Percentiles rank a stretch among this genome's conserved stretches.
Conservation (phyloP, 2,797 vertebrate species). For the Acipenser oxyrinchus region DNA sequence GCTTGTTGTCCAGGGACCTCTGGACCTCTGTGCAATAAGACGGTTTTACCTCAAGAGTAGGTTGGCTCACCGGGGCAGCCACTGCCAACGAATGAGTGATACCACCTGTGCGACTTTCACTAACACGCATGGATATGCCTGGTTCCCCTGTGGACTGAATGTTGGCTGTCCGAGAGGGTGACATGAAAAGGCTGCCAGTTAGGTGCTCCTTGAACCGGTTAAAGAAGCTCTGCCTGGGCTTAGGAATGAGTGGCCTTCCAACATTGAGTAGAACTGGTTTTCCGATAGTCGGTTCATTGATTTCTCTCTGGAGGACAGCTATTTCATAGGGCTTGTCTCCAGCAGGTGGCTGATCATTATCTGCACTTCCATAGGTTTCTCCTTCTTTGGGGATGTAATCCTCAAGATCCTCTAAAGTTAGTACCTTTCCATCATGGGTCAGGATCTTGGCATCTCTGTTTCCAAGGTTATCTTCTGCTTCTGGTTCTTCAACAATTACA, state of each 20-base stretch:
- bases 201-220: constrained; percentile 61
- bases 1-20: constrained; percentile 56
- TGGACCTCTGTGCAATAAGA: constrained; percentile 81
- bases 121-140: constrained; percentile 62
- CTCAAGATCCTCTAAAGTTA: constrained; percentile 85
- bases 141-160: constrained; percentile 45
- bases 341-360: neutral
- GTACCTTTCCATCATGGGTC: constrained; percentile 53
- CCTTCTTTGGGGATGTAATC: constrained; percentile 80
- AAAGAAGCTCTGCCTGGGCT: constrained; percentile 59
- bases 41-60: constrained; percentile 61
- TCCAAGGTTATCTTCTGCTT: constrained; percentile 39
- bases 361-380: constrained; percentile 67
- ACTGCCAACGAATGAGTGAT: constrained; percentile 11
- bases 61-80: constrained; percentile 24
- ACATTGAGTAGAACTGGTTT: constrained; percentile 78
- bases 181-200: constrained; percentile 49
- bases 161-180: constrained; percentile 30
- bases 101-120: constrained; percentile 19
- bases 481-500: constrained; percentile 53
- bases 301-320: constrained; percentile 84
- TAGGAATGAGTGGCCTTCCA: constrained; percentile 47
- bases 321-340: constrained; percentile 78
- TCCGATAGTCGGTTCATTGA: constrained; percentile 73
- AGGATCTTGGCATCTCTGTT: constrained; percentile 55